Evolutionary conservation across 2,888 invertebrate species (phyloP), one percentile per base, ranked within the genome.

Genomic region (Aleiodes leptofemur): DNA sequence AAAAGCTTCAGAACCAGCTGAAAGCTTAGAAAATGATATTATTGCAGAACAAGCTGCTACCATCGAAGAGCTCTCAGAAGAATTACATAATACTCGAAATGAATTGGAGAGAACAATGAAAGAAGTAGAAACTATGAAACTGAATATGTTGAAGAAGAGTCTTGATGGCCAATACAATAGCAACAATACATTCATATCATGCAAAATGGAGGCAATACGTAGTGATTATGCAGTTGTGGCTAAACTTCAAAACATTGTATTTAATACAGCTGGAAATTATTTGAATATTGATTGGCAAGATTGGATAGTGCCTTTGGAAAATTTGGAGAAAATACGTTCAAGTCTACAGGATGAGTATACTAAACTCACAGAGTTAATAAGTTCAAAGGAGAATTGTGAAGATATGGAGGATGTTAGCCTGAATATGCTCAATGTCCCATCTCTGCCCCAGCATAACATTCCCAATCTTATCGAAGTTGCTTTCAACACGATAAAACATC

Each of bases 131-230:
- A 16, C 51, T 13, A 53, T 61, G 51, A 72, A 53, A 23, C 23
- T 50, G 34, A 16, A 50, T 3, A 29, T 78, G 73, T 55, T 75
- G 11, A 38, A 53, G 23, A 53, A 53, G 29, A 55, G 48, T 57
- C 56, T 78, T 4, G 59, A 72, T 4, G 9, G 13, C 16, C 72
- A 79, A 38, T 77, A 75, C 48, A 31, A 14, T 8, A 29, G 34
- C 29, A 76, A 75, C 0, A 23, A 14, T 9, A 23, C 16, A 8
- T 66, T 74, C 29, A 31, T 53, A n/a, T 23, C 55, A 77, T 78
- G 16, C 38, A 56, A 56, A 43, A 16, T 38, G 11, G 56, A 53
- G 8, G 11, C 53, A 38, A 56, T n/a, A 4, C 51, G 59, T 43
- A 69, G 13, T 14, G 51, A 69, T 23, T 69, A 61, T 38, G 23